A percentile compares a stretch with the other conserved stretches of the same genome.
phyloP scores from a whole-genome alignment of 2,888 invertebrate genomes.

The Ctenicera cuprea region DNA sequence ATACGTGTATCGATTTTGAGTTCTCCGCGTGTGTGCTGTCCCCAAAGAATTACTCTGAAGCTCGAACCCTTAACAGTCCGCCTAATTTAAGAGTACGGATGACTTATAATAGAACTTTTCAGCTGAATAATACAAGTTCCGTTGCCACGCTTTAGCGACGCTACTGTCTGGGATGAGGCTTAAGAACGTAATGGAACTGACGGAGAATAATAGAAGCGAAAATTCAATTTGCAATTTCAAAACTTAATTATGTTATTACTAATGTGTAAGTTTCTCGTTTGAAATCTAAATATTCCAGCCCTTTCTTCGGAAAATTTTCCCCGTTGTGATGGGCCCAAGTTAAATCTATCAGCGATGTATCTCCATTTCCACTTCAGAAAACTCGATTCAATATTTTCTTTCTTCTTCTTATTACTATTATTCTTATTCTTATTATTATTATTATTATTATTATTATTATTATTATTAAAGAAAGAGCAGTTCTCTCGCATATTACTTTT shows the following conservation, averaged over 20 bases:
- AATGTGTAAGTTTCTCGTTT: constrained; percentile 35
- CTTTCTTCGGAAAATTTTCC: constrained; percentile 2
- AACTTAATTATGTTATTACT: constrained; percentile 46
- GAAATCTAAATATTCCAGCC: constrained; percentile 33
- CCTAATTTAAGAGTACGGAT: constrained; percentile 67
- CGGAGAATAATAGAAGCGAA: constrained; percentile 54
- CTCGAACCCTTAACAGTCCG: constrained; percentile 60
- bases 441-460: too few relatives aligned
- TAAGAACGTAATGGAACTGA: constrained; percentile 43
- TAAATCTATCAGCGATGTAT: too few relatives aligned
- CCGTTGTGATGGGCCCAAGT: background rate
- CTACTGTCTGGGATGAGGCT: constrained; percentile 47
- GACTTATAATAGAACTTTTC: constrained; percentile 66
- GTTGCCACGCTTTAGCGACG: constrained; percentile 58
- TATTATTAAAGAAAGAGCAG: constrained; percentile 3
- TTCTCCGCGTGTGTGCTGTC: constrained; percentile 46
- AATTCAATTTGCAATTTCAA: constrained; percentile 50
- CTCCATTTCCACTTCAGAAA: too few relatives aligned
- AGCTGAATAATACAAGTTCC: constrained; percentile 65
- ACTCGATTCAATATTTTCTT: too few relatives aligned
- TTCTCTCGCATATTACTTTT: constrained; percentile 14
- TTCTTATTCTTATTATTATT: too few relatives aligned
- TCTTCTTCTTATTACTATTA: too few relatives aligned
- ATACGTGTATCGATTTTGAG: constrained; percentile 60
- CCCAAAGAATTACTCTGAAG: constrained; percentile 39